Conservation (phyloP, 1,140 invertebrate genomes). For the Gonatopus flavifemur region DNA sequence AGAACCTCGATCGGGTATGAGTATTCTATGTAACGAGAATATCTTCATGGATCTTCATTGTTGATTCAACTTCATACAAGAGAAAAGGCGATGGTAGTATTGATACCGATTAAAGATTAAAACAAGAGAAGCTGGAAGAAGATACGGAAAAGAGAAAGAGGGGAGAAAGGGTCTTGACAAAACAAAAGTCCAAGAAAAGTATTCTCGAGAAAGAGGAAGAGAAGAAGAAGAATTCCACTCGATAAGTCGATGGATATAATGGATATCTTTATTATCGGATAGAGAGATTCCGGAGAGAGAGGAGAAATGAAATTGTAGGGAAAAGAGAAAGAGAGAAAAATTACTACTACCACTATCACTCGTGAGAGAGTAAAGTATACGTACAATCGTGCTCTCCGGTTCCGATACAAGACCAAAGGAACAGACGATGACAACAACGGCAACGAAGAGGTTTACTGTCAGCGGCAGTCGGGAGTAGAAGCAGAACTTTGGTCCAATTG, state of each 20-base stretch:
- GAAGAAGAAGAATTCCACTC: background rate
- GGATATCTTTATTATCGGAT: constrained; percentile 37
- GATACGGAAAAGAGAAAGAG: background rate
- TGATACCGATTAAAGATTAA: too few relatives aligned
- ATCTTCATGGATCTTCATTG: too few relatives aligned
- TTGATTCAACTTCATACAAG: too few relatives aligned
- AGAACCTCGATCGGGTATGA: too few relatives aligned
- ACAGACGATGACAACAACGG: background rate
- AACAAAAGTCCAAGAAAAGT: constrained; percentile 17
- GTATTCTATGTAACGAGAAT: too few relatives aligned
- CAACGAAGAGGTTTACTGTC: constrained; percentile 9
- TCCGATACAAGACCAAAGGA: background rate
- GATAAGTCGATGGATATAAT: constrained; percentile 32
- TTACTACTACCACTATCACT: background rate
- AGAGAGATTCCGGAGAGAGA: constrained; percentile 17
- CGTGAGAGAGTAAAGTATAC: too few relatives aligned
- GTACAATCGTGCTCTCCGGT: too few relatives aligned
- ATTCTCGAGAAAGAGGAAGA: constrained; percentile 21
- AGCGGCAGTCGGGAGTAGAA: background rate
- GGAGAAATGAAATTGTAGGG: too few relatives aligned
- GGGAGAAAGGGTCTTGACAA: constrained; percentile 11
- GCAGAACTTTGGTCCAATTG: constrained; percentile 28
- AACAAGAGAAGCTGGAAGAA: background rate
- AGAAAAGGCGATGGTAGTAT: too few relatives aligned
- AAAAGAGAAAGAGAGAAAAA: constrained; percentile 1